Evolutionary conservation across 2,113 vertebrate species (phyloP), one percentile per base, ranked within the genome.

Genomic region (Ceuthmochares aereus): DNA sequence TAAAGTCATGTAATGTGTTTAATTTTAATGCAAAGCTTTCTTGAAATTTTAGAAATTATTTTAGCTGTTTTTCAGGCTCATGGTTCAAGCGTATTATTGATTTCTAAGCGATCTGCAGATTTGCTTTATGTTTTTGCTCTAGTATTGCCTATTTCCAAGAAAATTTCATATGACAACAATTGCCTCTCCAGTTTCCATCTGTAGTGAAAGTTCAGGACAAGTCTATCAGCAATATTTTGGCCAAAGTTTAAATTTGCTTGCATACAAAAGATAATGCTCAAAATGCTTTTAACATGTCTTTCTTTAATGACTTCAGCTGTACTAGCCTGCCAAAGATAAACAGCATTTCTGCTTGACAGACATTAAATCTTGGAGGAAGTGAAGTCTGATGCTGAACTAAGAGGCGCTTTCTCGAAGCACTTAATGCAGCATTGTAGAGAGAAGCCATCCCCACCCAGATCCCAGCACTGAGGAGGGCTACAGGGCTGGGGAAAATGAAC

Each of bases 251-350:
- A 87, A 64, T 68, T 58, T 88, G 83, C 68, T 92, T 73, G 9
- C 15, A 6, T 29, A 47, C 32, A 78, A 69, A 89, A 89, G 68
- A 55, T 93, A 93, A 86, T 91, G 84, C 92, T 95, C 70, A 89
- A 85, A 95, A 89, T 91, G 93, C 93, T 95, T 96, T 95, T 94
- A 95, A 37, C 45, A 0, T 62, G 84, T 77, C 93, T 87, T 13
- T 84, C 58, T 81, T 17, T 52, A 90, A 81, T 96, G 60, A 93
- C 60, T 68, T 90, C 90, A 96, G 55, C 85, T 73, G 23, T 60
- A 13, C 40, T 21, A 83, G 76, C 52, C 40, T 96, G 93, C 88
- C 93, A 95, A 94, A 78, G 80, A 90, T 47, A 93, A 95, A 77
- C 34, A 88, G 72, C 47, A 15, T 85, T 83, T 87, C 54, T 83